Conservation (phyloP, 2,113 vertebrate species). For the Pseudorasbora parva region DNA sequence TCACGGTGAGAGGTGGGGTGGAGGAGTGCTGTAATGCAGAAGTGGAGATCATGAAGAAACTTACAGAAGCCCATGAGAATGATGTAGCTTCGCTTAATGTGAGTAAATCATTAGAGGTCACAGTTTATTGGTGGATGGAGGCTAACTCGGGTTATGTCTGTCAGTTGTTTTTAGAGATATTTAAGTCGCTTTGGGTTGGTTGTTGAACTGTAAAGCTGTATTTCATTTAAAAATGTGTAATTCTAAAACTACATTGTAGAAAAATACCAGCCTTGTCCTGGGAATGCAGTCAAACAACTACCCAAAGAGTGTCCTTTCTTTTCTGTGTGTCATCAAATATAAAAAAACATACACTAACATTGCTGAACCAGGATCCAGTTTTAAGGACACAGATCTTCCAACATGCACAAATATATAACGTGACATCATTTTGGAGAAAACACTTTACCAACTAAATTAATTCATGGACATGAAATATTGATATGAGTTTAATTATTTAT, state of each 20-base stretch:
- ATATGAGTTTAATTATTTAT: not conserved
- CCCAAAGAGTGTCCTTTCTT: not conserved
- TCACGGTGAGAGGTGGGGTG: conserved; percentile 86
- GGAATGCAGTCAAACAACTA: not conserved
- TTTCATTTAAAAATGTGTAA: conserved; percentile 11
- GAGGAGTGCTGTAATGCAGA: conserved; percentile 85
- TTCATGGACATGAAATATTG: not conserved
- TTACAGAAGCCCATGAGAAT: conserved; percentile 91
- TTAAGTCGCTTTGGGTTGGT: not conserved
- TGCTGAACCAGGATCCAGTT: not conserved
- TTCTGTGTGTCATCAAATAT: not conserved
- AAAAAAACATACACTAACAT: not conserved
- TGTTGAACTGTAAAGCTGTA: not conserved
- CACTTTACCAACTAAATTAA: not conserved
- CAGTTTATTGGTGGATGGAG: not conserved
- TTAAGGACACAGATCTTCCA: not conserved
- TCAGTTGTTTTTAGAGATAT: not conserved
- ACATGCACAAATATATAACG: not conserved
- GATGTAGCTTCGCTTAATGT: conserved; percentile 89
- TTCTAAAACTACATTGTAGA: not conserved
- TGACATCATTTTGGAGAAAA: not conserved
- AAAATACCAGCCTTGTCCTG: not conserved
- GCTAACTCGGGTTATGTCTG: not conserved
- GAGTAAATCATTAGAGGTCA: conserved; percentile 64
- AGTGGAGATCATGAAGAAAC: conserved; percentile 90